Evolutionary conservation across 1,140 invertebrate genomes (phyloP).

Genomic region (Platorchestia sp.): DNA sequence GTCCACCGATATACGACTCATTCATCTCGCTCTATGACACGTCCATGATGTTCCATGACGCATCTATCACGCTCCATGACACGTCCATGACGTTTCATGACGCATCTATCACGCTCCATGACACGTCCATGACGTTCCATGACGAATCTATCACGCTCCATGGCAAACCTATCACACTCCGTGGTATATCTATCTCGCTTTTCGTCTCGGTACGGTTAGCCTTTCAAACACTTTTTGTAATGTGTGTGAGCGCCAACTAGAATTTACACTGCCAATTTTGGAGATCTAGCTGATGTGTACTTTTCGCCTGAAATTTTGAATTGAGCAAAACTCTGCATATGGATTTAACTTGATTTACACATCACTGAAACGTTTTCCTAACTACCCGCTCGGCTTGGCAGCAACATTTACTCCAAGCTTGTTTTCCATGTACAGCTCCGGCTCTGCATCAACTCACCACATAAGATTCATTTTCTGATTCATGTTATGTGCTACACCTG

Average conservation of each 20-base stretch:
- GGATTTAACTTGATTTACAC: not conserved
- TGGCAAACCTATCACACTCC: no score
- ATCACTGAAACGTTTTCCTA: not conserved
- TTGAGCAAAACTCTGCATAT: not conserved
- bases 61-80: no score
- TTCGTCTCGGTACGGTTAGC: not conserved
- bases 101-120: no score
- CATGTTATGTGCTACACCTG: not conserved
- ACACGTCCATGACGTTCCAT: no score
- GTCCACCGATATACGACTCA: no score
- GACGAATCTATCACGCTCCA: no score
- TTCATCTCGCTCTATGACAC: no score
- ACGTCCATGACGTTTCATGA: no score
- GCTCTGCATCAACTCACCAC: not conserved
- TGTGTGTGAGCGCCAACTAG: not conserved
- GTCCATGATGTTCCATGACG: no score
- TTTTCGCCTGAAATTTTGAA: not conserved
- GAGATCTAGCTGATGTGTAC: not conserved
- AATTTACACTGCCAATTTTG: not conserved
- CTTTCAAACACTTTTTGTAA: not conserved
- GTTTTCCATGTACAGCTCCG: not conserved
- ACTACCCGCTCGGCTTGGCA: not conserved
- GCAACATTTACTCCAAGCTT: not conserved
- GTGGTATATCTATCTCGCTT: not conserved
- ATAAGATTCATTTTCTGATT: not conserved